Percentiles rank a stretch among this genome's conserved stretches.
phyloP scores from a whole-genome alignment of 2,888 invertebrate genomes.

The Mimachlamys varia region DNA sequence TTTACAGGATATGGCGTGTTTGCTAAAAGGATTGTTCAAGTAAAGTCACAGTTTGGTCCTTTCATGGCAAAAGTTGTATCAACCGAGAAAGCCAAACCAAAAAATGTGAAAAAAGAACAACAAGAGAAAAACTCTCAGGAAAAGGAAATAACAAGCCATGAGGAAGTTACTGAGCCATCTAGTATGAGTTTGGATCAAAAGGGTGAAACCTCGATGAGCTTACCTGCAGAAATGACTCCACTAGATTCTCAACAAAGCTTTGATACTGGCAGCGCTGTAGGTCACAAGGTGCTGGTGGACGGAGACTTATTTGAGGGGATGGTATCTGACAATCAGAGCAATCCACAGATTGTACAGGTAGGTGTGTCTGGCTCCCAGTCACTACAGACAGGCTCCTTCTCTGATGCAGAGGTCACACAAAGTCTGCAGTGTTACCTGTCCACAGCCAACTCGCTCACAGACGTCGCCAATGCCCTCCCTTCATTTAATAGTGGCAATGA shows the following conservation, averaged over 20 bases:
- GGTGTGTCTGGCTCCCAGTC: slow-evolving; percentile 7
- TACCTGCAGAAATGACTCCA: not conserved
- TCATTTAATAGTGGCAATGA: slow-evolving; percentile 36
- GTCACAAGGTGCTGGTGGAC: not conserved
- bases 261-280: not conserved
- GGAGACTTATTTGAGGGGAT: not conserved
- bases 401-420: not conserved
- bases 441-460: slow-evolving; percentile 39
- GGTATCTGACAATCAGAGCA: not conserved
- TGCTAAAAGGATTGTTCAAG: slow-evolving; percentile 72
- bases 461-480: slow-evolving; percentile 42
- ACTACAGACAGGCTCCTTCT: not conserved
- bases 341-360: not conserved
- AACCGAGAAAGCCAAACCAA: slow-evolving; percentile 36
- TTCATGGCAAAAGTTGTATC: slow-evolving; percentile 67
- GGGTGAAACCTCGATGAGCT: not conserved
- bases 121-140: slow-evolving; percentile 52
- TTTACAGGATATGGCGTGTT: slow-evolving; percentile 70
- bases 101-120: not conserved
- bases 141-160: slow-evolving; percentile 60
- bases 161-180: slow-evolving; percentile 55
- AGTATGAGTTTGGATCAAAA: not conserved
- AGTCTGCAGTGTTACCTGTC: slow-evolving; percentile 7
- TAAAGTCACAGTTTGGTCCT: slow-evolving; percentile 76
- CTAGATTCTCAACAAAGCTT: not conserved